Base-by-base conservation (phyloP, 2,113 vertebrate species). In the Camarhynchus parvulus region DNA sequence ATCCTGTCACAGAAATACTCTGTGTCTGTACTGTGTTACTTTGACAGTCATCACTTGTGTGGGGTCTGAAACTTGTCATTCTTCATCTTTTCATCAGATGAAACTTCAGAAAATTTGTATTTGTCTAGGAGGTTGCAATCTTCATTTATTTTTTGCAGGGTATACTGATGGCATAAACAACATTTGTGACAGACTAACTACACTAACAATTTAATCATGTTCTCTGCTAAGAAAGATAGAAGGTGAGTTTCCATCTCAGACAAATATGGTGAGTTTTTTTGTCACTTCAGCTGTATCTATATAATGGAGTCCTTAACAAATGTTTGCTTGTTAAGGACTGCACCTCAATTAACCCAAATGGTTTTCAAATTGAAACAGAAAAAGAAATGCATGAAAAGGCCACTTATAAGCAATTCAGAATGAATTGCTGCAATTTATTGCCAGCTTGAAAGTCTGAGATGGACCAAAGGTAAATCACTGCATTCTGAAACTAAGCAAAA, bases 361-460 rank as follows among this genome's bases (percentile, higher is more conserved):
- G 8, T 82, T 96, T 92, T 92, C 61, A 94, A 91, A 76, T 75
- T 63, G 61, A 84, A 94, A 78, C 24, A 91, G 64, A 89, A 87
- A 69, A 83, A 63, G 35, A 91, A 90, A 35, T 61, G 30, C 41
- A 62, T 58, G 50, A 79, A 89, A 92, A 83, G 73, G 47, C 59
- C 52, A 75, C 53, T 73, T 72, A 79, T 68, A 87, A 72, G 77
- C 76, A 88, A 87, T 87, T 81, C 64, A 21, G 33, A 81, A 21
- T 46, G 50, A 94, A 92, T 84, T 94, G 87, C 62, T 94, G 83
- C 76, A 81, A 81, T 90, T 92, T 93, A 77, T 83, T 90, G 73
- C 25, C 64, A 59, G 76, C 59, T 92, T 89, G 89, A 89, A 95
- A 74, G 25, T 83, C 53, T 74, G 83, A 86, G 63, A 59, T 47